Evolutionary conservation across 2,888 invertebrate species (phyloP), one percentile per base, ranked within the genome.

Genomic region (Hyposoter dolosus): DNA sequence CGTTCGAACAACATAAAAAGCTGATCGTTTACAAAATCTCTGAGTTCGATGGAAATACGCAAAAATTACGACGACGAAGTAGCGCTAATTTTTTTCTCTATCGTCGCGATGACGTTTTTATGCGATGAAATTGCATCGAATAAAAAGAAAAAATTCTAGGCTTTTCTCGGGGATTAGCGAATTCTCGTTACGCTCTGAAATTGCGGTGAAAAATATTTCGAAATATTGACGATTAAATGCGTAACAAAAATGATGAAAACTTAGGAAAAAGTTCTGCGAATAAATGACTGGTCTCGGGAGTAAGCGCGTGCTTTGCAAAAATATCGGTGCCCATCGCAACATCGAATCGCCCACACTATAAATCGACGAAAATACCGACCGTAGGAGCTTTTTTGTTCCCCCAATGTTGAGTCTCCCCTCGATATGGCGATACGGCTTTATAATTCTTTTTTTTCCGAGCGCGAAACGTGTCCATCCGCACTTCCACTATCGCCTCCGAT

Each of bases 311-410:
- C 68, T 23, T 74, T 35, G 68, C 32, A 68, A 35, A 79, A 83
- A 83, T 83, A 74, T 79, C 60, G 6, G 35, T 50, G 50, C 74
- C 83, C 74, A 83, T n/a, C 83, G 75, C 79, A 83, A 79, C 23
- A 63, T 60, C 68, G 28, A 79, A 23, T 79, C 83, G 74, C 74
- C 83, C 83, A 83, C 83, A 68, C 56, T 15, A 32, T 32, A 32
- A 17, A 9, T 68, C 60, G 66, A 79, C 79, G 60, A 79, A 83
- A 83, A 83, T 83, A 83, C 45, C 72, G 32, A 40, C 56, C 43
- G 19, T 71, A 17, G 45, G 53, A 53, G 72, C 28, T 65, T 72
- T 72, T 74, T 74, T 40, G 74, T 74, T 43, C 72, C 72, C 56
- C 66, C 45, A 7, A 12, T 19, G 53, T 69, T 45, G 43, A 17